A percentile compares a stretch with the other conserved stretches of the same genome.
These are phyloP conservation scores for Micromesistius poutassou DNA, from an alignment of 2,797 vertebrate genomes.

Conservation along the genomic window DNA sequence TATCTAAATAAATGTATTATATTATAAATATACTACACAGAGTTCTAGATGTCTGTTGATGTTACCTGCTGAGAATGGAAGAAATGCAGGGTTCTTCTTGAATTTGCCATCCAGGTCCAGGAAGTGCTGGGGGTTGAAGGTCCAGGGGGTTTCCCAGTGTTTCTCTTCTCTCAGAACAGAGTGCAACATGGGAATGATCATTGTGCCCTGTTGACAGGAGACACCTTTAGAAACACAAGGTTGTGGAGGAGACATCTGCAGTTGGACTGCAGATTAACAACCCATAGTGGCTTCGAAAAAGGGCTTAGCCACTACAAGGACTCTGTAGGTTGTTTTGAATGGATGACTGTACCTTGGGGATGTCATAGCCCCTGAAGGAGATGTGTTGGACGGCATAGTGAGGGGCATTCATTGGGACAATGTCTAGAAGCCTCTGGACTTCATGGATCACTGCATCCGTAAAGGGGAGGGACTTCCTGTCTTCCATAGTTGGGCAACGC, in stretches of 20 bases:
- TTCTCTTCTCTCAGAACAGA: conserved; percentile 65
- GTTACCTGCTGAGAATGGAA: conserved; percentile 67
- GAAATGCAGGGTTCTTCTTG: conserved; percentile 67
- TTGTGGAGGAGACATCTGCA: not conserved
- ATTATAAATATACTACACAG: not conserved
- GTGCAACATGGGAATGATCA: conserved; percentile 67
- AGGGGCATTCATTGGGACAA: conserved; percentile 64
- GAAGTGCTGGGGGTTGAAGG: conserved; percentile 71
- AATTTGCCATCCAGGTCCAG: conserved; percentile 67
- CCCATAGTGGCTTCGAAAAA: too few relatives aligned
- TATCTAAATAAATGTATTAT: not conserved
- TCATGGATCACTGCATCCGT: conserved; percentile 75
- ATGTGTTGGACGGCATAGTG: conserved; percentile 62
- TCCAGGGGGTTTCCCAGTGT: conserved; percentile 61
- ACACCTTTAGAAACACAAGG: not conserved
- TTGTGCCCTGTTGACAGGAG: conserved; percentile 50
- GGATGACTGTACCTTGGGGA: conserved; percentile 30
- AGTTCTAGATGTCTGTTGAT: not conserved
- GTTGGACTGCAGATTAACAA: too few relatives aligned
- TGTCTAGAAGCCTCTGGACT: conserved; percentile 66
- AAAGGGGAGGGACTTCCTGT: conserved; percentile 74
- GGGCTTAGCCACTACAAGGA: too few relatives aligned
- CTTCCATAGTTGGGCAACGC: conserved; percentile 53
- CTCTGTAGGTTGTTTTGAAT: not conserved
- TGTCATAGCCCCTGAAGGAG: conserved; percentile 64